A percentile compares a stretch with the other conserved stretches of the same genome.
Evolutionary conservation across 2,888 invertebrate species (phyloP).

Genomic region (Lochmaea capreae): DNA sequence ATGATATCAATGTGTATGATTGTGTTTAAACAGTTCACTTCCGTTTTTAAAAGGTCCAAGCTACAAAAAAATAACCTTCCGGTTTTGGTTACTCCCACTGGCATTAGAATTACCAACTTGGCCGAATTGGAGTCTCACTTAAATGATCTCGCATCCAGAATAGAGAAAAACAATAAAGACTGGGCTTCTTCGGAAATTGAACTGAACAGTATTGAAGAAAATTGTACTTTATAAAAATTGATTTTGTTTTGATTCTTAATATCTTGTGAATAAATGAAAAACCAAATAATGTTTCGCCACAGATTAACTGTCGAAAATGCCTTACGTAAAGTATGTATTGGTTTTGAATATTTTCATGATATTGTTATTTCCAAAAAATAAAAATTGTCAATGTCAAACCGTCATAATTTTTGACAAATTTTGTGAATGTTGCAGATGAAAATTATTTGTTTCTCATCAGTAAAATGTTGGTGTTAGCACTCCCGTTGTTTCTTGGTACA

Average conservation of each 20-base stretch:
- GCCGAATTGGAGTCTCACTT: constrained; percentile 1
- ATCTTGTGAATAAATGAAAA: background rate
- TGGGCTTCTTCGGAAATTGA: constrained; percentile 10
- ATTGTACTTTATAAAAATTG: background rate
- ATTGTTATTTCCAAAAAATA: background rate
- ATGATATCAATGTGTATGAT: background rate
- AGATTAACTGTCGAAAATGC: too few relatives aligned
- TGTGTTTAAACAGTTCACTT: background rate
- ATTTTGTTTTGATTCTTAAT: background rate
- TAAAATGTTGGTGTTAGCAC: constrained; percentile 50
- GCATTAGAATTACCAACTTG: background rate
- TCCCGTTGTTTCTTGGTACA: constrained; percentile 53
- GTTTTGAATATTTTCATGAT: background rate
- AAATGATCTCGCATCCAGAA: background rate
- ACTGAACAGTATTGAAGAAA: constrained; percentile 3
- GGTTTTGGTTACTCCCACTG: background rate
- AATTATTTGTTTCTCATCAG: constrained; percentile 16
- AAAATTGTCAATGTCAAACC: constrained; percentile 34
- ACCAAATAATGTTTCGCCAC: too few relatives aligned
- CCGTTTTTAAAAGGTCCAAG: too few relatives aligned
- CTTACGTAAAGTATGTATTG: too few relatives aligned
- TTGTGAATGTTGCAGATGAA: constrained; percentile 16
- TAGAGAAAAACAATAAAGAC: background rate
- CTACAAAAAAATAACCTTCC: background rate
- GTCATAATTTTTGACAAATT: constrained; percentile 30